Conservation (phyloP, 2,797 vertebrate genomes). For the Smutsia gigantea region DNA sequence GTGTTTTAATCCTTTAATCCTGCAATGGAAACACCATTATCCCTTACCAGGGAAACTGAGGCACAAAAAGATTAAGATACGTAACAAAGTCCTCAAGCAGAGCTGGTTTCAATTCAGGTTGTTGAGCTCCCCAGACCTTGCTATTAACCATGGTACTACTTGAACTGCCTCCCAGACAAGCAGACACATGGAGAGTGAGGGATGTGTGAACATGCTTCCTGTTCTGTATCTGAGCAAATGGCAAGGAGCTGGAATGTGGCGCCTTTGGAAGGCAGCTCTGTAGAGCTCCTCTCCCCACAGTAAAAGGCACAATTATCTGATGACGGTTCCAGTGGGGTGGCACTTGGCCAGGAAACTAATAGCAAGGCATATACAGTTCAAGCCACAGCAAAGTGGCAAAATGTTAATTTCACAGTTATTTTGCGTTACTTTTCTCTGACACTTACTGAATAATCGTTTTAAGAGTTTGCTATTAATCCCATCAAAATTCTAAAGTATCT, state of each 20-base stretch:
- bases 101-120: not conserved
- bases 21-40: not conserved
- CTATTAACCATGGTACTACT: not conserved
- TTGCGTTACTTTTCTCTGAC: not conserved
- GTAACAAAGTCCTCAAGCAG: not conserved
- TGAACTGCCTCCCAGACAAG: not conserved
- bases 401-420: not conserved
- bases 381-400: not conserved
- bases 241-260: not conserved
- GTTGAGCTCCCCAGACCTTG: not conserved
- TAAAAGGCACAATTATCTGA: not conserved
- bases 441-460: not conserved
- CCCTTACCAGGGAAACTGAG: not conserved
- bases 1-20: not conserved
- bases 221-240: not conserved
- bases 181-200: not conserved
- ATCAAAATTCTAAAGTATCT: not conserved
- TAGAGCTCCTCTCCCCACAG: not conserved
- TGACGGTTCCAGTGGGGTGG: not conserved
- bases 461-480: not conserved
- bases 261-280: not conserved
- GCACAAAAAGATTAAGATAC: not conserved
- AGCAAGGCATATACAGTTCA: not conserved
- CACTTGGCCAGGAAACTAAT: not conserved
- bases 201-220: not conserved